Base-by-base conservation (phyloP, 2,113 vertebrate species). In the zebrafish (Danio rerio) region DNA sequence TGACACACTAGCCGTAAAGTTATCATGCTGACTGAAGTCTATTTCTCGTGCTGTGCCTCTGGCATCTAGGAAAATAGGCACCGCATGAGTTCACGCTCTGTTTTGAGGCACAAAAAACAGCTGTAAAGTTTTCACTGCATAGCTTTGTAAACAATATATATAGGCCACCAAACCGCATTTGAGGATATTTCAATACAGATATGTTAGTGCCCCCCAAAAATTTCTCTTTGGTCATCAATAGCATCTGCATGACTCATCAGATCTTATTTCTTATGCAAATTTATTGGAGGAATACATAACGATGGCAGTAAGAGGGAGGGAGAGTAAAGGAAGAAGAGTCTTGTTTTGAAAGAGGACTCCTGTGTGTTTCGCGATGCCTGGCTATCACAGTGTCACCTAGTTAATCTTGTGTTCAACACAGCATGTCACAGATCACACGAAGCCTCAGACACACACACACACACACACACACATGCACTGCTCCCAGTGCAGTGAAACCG, bases 391-490 rank as follows among this genome's bases (percentile, higher is more conserved):
- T 85, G 83, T 78, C 79, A 85, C 83, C 73, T 65, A 78, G 79
- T 81, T 85, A 85, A 81, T 85, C 83, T 81, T 72, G 71, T 81
- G 85, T 82, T 84, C 79, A 79, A 76, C 80, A 61, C 76, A 84
- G 68, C 65, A 75, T 84, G 68, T 78, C 74, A 86, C 78, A 62
- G 70, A 81, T 65, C 68, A 69, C 82, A 78, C 40, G 47, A 53
- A 79, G 50, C 16, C 50, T 16, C 53, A 66, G 7, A 61, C 55
- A 55, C 31, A 12, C 72, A 55, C 70, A 81, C 83, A 77, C 70
- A 58, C 59, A 83, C 78, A 42, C 20, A 69, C 68, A 58, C 75
- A 73, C 59, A 78, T 31, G 50, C 66, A 66, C 59, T 45, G 62
- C 75, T 81, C 58, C 73, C 70, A 71, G 55, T 65, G 45, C 49